These are phyloP conservation scores for Helogale parvula DNA, from an alignment of 2,113 vertebrate genomes.

Conservation along the genomic window DNA sequence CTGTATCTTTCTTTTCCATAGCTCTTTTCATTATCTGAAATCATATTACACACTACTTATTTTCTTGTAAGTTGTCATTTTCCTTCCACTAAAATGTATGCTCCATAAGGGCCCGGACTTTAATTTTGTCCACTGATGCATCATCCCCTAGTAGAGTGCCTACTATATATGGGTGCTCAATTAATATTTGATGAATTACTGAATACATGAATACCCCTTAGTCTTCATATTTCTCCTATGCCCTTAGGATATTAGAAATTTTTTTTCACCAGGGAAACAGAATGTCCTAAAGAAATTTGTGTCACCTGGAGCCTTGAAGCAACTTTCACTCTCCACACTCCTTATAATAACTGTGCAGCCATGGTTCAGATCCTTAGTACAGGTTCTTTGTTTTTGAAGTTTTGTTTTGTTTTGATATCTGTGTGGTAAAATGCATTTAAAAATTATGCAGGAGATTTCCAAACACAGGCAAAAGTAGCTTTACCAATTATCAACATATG, in stretches of 20 bases:
- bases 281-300: background rate
- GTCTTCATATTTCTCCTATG: background rate
- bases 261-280: background rate
- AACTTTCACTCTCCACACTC: background rate
- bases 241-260: background rate
- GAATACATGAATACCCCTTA: background rate
- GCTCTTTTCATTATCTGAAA: background rate
- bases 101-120: background rate
- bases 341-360: background rate
- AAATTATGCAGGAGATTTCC: background rate
- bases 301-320: background rate
- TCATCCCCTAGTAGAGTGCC: background rate
- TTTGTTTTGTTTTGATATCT: background rate
- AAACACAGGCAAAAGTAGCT: slow-evolving; percentile 12
- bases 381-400: background rate
- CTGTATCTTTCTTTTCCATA: background rate
- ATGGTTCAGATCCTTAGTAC: background rate
- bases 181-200: background rate
- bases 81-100: background rate
- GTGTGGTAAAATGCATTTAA: background rate
- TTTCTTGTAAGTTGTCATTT: background rate
- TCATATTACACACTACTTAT: background rate
- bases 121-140: background rate
- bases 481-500: background rate
- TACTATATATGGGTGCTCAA: background rate